Evolutionary conservation across 2,888 invertebrate genomes (phyloP), one percentile per base, ranked within the genome.

Genomic region (Hirtodrosophila confusa): DNA sequence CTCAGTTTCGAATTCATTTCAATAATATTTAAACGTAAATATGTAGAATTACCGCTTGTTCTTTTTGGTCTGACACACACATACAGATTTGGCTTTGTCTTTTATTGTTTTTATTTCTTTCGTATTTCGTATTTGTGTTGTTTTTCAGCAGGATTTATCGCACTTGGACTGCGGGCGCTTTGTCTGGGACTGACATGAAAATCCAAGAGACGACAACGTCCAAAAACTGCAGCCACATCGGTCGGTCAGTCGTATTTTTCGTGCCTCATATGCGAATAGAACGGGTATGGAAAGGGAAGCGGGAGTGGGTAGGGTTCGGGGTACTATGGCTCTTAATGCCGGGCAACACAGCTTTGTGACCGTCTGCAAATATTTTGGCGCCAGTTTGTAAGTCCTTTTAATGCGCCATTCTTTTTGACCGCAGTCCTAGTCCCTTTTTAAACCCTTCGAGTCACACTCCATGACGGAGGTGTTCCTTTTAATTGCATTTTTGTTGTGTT

Each of bases 181-280:
- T 87, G 86, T 82, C 82, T 85, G 88, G 57, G 57, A 69, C 69
- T 87, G 82, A 82, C 88, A 80, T 72, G 69, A 82, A 82, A 82
- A 82, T 87, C 82, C 88, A 57, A 69, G 75, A 78, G 71, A 60
- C 61, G 80, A 67, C 82, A 74, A 55, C 62, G 69, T 79, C 72
- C 68, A 77, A 72, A 71, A 78, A 82, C 72, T 80, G 86, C 88
- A 82, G 83, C 69, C 79, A 82, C 88, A 87, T 85, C 44, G 87
- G 66, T 80, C 65, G 54, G 70, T 60, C 47, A 65, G 67, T 57
- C 67, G 49, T 51, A 35, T 49, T 36, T 54, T 54, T 58, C 17
- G 9, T 35, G 31, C 31, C 9, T 31, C 9, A 31, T 7, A 31
- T 31, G 31, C 31, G 31, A 8, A 8, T 31, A 7, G 31, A 9